Percentiles rank a stretch among this genome's conserved stretches.
Conservation (phyloP, 2,797 vertebrate genomes). For the Xerus rutilus region DNA sequence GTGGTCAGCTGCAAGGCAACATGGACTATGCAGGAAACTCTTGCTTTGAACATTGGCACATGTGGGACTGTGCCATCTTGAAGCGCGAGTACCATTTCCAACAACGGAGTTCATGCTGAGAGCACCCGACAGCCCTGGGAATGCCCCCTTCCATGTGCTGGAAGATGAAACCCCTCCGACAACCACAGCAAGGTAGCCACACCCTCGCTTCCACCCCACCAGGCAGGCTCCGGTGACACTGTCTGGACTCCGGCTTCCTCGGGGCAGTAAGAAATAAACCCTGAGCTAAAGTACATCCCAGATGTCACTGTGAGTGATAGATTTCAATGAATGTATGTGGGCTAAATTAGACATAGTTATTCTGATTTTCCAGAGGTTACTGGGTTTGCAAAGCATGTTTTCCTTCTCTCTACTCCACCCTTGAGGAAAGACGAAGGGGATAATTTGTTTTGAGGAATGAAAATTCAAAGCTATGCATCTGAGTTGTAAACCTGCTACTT, state of each 20-base stretch:
- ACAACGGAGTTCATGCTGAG: fast-evolving
- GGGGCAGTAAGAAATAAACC: background rate
- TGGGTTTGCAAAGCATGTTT: background rate
- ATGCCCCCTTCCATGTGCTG: fast-evolving
- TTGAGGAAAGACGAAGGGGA: conserved; percentile 12
- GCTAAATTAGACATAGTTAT: background rate
- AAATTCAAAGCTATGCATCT: background rate
- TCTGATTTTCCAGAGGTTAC: background rate
- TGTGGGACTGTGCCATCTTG: fast-evolving
- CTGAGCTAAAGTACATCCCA: background rate
- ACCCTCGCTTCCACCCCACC: background rate
- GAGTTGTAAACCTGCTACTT: background rate
- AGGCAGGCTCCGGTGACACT: background rate
- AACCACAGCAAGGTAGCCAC: fast-evolving
- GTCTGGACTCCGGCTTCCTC: background rate
- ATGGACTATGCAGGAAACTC: fast-evolving
- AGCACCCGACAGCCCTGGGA: fast-evolving
- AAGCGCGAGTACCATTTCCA: background rate
- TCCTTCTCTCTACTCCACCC: background rate
- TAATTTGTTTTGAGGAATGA: background rate
- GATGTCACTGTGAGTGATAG: background rate
- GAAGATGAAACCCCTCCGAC: fast-evolving
- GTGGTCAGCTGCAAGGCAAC: background rate
- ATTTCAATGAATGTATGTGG: background rate
- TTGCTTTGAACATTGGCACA: background rate